Evolutionary conservation across 1,140 invertebrate genomes (phyloP), one percentile per base, ranked within the genome.

Genomic region (Drosophila grimshawi): DNA sequence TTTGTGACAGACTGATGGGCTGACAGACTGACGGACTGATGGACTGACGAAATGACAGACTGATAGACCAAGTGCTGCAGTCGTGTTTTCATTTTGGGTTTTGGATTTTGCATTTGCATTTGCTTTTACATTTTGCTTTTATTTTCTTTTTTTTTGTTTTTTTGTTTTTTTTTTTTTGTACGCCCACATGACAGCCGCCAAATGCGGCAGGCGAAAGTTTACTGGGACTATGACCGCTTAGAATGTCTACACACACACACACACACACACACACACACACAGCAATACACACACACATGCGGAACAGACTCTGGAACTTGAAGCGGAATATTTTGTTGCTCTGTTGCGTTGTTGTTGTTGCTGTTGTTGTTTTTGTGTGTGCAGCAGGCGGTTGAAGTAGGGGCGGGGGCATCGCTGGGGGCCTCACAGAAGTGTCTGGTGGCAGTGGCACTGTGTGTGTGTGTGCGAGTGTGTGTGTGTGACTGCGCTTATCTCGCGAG

Each of bases 181-280:
- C 64, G 59, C 65, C 57, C 45, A 64, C 64, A n/a, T 43, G 48
- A 66, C 61, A 55, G 61, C 63, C 66, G 62, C 62, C 43, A 78
- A 66, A 68, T 79, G 66, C 70, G 79, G 59, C 77, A 73, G 81
- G 76, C 76, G 81, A 90, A 86, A 90, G 86, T 90, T 90, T 90
- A 90, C 82, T 90, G 86, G 86, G 81, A 90, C 86, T 90, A 90
- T 90, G 86, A 90, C 86, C 86, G 86, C 86, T 90, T 90, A 90
- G 83, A 90, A 90, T 90, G 81, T 88, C 85, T 88, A 83, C 77
- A 83, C 80, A 88, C 61, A 86, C 41, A 79, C 64, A 79, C 61
- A 56, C 52, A 76, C 66, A 55, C 49, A 81, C 66, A 69, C 66
- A 63, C 57, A 67, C 48, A 48, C 35, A 52, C n/a, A n/a, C n/a